Conservation (phyloP, 2,113 vertebrate species). For the Solea solea region DNA sequence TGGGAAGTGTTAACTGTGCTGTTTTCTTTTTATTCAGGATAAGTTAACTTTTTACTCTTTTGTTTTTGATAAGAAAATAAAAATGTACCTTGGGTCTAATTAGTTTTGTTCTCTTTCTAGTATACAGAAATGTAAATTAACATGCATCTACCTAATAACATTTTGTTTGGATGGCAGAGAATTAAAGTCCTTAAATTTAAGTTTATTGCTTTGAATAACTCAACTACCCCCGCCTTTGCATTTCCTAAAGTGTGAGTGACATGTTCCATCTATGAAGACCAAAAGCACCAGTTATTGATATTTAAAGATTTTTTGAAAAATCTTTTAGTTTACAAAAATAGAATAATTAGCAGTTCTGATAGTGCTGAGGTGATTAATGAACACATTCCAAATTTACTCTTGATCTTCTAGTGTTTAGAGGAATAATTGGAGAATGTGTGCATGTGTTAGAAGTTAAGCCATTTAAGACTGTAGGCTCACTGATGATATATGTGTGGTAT, state of each 20-base stretch:
- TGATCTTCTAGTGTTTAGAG: constrained; percentile 8
- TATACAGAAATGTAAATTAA: neutral
- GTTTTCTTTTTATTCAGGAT: constrained; percentile 60
- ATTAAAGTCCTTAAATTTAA: neutral
- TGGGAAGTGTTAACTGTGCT: constrained; percentile 34
- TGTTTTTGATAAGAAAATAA: constrained; percentile 78
- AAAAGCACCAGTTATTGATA: too few relatives aligned
- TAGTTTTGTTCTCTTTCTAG: neutral
- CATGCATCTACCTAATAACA: neutral
- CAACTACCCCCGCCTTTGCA: too few relatives aligned
- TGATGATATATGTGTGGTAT: constrained; percentile 51
- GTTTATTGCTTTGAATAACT: too few relatives aligned
- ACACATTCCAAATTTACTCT: too few relatives aligned
- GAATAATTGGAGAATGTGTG: constrained; percentile 32
- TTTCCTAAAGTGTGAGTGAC: too few relatives aligned
- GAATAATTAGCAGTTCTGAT: too few relatives aligned
- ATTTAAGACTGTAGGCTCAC: constrained; percentile 45
- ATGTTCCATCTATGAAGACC: too few relatives aligned
- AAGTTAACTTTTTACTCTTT: constrained; percentile 68
- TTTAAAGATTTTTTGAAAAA: too few relatives aligned
- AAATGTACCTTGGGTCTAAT: constrained; percentile 29
- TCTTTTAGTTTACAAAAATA: too few relatives aligned
- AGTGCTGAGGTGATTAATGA: too few relatives aligned
- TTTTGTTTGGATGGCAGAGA: neutral
- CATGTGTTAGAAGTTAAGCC: constrained; percentile 39